Conservation (phyloP, 2,113 vertebrate genomes). For the Bos javanicus region DNA sequence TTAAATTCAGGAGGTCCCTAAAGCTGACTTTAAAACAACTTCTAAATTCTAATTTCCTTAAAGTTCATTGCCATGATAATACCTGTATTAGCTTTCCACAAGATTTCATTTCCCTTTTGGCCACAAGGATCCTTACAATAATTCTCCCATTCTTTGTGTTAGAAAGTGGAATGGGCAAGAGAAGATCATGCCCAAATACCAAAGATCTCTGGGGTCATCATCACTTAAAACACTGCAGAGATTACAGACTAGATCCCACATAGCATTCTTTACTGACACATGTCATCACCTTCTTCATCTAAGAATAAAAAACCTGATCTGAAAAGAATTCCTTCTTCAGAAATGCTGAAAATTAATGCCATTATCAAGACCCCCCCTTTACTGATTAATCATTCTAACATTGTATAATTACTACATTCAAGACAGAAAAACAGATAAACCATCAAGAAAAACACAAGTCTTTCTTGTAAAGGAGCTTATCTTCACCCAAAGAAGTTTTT, state of each 20-base stretch:
- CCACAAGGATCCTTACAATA: neutral
- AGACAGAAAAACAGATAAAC: neutral
- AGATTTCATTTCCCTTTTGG: slow-evolving; percentile 32
- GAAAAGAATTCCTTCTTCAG: neutral
- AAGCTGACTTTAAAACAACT: neutral
- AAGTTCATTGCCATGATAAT: neutral
- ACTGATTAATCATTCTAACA: neutral
- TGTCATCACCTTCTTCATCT: neutral
- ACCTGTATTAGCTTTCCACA: neutral
- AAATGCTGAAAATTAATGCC: slow-evolving; percentile 35
- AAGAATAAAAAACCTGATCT: slow-evolving; percentile 34
- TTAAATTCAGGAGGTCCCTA: neutral
- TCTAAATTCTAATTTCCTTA: neutral
- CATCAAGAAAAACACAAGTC: neutral
- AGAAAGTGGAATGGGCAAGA: neutral
- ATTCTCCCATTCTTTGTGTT: neutral
- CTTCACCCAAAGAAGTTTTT: neutral
- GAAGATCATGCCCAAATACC: neutral
- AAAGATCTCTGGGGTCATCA: neutral
- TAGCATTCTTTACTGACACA: neutral
- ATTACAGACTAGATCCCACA: neutral
- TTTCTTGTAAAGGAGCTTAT: neutral
- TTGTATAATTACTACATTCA: neutral
- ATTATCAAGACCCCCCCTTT: neutral
- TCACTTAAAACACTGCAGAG: neutral